Base-by-base conservation (phyloP, 2,888 invertebrate genomes). In the Rambutsinella grinnellia region DNA sequence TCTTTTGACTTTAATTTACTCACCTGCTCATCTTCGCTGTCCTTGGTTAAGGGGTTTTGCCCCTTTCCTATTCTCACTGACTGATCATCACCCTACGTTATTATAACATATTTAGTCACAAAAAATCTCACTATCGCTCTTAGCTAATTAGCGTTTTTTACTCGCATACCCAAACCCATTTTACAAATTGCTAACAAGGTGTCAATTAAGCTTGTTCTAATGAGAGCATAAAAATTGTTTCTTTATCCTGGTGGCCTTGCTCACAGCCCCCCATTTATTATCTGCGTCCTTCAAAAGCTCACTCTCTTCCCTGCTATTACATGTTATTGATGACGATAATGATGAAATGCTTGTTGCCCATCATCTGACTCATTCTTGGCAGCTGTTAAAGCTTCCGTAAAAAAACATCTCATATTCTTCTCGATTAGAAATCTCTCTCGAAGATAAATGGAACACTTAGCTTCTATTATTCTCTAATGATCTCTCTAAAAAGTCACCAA, bases 11-110 rank as follows among this genome's bases (percentile, higher is more conserved):
- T n/a, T 56, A 24, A 49, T 54, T 15, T 54, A 70, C 70, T 70
- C 60, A 69, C 69, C 63, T 58, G 28, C 66, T 86, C 86, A 82
- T 88, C 88, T 83, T 89, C 88, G 83, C 87, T 56, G 61, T 67
- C 61, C 71, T 77, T 61, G 70, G 69, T 21, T 65, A 70, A 66
- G 63, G 65, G 44, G 36, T 46, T 57, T 47, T 47, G 27, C 17
- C 36, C 72, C 66, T 74, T 74, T 19, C 44, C 65, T 36, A 65
- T 58, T 54, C 54, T 53, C 66, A 72, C 72, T 47, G 56, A 75
- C 68, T 75, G n/a, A n/a, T n/a, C n/a, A n/a, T n/a, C 58, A 17
- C 70, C 68, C 68, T 36, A 36, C 36, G 13, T n/a, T 36, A 36
- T 36, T 36, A 36, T n/a, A 36, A 13, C 36, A 36, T 13, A 36